Conservation (phyloP, 2,113 vertebrate genomes). For the Cyanoramphus novaezelandiae region DNA sequence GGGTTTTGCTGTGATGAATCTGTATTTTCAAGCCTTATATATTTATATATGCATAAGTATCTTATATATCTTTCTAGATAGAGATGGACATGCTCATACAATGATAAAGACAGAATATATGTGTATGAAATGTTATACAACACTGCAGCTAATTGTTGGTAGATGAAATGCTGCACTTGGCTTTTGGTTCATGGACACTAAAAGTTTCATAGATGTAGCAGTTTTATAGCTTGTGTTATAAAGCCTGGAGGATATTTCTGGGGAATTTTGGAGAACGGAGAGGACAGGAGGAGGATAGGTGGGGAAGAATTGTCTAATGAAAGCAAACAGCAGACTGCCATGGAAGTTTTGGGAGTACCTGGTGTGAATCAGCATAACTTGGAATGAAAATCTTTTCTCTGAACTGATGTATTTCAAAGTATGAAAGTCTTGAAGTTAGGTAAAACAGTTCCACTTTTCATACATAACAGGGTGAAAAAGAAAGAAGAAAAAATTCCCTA, state of each 20-base stretch:
- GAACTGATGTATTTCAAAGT: background rate
- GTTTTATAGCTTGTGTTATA: background rate
- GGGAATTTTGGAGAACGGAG: background rate
- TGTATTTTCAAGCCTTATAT: background rate
- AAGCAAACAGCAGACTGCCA: background rate
- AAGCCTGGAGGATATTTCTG: background rate
- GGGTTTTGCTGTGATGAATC: background rate
- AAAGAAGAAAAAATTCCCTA: background rate
- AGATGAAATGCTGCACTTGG: background rate
- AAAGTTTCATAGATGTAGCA: background rate
- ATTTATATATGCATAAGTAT: background rate
- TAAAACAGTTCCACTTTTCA: background rate
- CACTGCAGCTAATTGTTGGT: background rate
- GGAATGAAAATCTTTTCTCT: background rate
- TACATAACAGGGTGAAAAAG: background rate
- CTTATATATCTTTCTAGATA: background rate
- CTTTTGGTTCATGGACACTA: background rate
- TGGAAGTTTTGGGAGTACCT: background rate
- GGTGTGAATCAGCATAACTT: background rate
- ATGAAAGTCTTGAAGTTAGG: background rate
- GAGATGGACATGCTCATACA: background rate
- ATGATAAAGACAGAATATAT: background rate
- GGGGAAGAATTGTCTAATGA: background rate
- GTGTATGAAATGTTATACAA: background rate
- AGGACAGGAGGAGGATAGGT: background rate